These are phyloP conservation scores for Drosophila chauvacae DNA, from an alignment of 1,140 invertebrate genomes.

Conservation along the genomic window DNA sequence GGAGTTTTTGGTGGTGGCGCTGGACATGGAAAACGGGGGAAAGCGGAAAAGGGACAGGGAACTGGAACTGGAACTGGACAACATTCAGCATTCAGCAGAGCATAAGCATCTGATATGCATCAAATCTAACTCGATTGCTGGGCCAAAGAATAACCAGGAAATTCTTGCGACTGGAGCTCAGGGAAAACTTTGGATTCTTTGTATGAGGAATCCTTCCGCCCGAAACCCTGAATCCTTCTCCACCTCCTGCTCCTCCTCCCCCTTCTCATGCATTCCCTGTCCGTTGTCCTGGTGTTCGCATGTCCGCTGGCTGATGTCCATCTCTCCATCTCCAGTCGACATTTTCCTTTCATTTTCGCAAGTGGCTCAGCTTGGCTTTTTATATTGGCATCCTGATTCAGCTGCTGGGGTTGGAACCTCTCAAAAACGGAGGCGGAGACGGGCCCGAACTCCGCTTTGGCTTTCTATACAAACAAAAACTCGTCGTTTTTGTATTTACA, in stretches of 20 bases:
- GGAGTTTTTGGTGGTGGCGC: conserved; percentile 28
- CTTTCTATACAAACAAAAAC: conserved; percentile 64
- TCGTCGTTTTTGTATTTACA: conserved; percentile 70
- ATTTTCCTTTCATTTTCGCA: conserved; percentile 80
- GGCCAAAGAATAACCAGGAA: conserved; percentile 78
- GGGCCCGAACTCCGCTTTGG: conserved; percentile 30
- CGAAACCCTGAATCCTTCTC: background rate
- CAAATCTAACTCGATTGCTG: conserved; percentile 80
- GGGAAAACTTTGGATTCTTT: conserved; percentile 63
- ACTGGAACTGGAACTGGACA: conserved; percentile 20
- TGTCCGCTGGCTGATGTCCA: conserved; percentile 50
- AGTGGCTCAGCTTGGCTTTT: conserved; percentile 75
- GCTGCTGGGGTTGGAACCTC: conserved; percentile 26
- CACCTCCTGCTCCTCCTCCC: background rate
- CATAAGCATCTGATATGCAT: conserved; percentile 79
- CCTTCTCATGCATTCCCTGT: background rate
- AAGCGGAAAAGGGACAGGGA: background rate
- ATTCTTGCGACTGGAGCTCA: conserved; percentile 62
- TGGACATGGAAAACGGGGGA: background rate
- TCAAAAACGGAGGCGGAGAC: conserved; percentile 11
- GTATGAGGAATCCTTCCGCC: conserved; percentile 52
- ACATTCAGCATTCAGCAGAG: conserved; percentile 46
- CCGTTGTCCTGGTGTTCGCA: conserved; percentile 29
- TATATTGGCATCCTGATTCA: conserved; percentile 72
- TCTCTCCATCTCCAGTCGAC: conserved; percentile 49